Base-by-base conservation (phyloP, 1,140 invertebrate species). In the Drosophila melanica region DNA sequence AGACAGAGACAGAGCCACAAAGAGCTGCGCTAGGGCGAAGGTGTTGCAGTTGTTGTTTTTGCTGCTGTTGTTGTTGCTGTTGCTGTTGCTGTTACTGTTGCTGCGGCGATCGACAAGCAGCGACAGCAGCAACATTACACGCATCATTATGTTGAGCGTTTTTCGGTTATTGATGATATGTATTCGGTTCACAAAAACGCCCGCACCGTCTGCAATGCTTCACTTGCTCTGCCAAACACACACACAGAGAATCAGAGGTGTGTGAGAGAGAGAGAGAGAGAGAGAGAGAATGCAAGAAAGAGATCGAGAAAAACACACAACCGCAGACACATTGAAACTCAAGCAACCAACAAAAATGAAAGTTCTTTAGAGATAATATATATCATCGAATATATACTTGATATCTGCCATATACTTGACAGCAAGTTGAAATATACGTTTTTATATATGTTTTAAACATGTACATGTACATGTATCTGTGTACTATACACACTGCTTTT, bases 91-190 rank as follows among this genome's bases (percentile, higher is more conserved):
- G 33, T 27, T 50, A 14, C 8, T 27, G 23, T 20, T 54, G 75
- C 54, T 27, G 57, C 53, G 14, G 57, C 30, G 55, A 35, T 55
- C 48, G 37, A 37, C 65, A 44, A 55, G 62, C 63, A 74, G 58
- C 71, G 62, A 58, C 77, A 72, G 68, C 77, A 79, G 70, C 77
- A 67, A 79, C 77, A 89, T 87, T 87, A 84, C 77, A 87, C 79
- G 84, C 76, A 80, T 87, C 80, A 87, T 87, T 87, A 82, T 71
- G 79, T 73, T 74, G 73, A 64, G 54, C 67, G 75, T 70, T 66
- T 51, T 74, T 72, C 47, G 68, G 74, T 82, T 87, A 74, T 87
- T 79, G 84, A 89, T 87, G 79, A 87, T 87, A 66, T 74, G 67
- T 67, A 39, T n/a, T 45, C 55, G 66, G 41, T 66, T 66, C 54